phyloP scores from a whole-genome alignment of 2,113 vertebrate genomes.

The Anthoscopus minutus region DNA sequence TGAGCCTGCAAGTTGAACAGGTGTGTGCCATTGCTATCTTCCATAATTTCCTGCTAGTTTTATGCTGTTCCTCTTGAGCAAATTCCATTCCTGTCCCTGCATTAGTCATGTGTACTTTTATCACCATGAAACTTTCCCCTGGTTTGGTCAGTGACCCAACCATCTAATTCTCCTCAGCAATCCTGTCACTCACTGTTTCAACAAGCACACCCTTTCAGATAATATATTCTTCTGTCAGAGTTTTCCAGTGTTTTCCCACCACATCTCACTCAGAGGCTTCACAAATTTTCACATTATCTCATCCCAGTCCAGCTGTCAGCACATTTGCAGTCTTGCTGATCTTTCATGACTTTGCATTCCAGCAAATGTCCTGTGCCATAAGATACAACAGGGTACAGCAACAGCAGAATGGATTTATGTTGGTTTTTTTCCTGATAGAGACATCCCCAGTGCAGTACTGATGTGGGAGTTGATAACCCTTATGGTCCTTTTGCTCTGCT shows the following conservation, averaged over 20 bases:
- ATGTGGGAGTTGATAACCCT: neutral
- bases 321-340: neutral
- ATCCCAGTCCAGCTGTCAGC: neutral
- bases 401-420: neutral
- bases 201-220: neutral
- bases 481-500: neutral
- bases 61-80: neutral
- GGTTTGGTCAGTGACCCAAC: neutral
- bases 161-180: neutral
- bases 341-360: neutral
- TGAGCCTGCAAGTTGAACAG: constrained; percentile 3
- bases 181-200: neutral
- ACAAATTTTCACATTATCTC: neutral
- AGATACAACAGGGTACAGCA: neutral
- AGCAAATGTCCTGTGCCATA: neutral
- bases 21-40: neutral
- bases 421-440: neutral
- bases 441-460: neutral
- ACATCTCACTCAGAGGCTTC: neutral
- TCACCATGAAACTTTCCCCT: neutral
- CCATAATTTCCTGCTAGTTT: constrained; percentile 5
- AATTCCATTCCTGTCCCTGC: neutral
- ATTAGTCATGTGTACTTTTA: neutral
- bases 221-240: neutral
- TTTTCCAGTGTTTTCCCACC: neutral